Conservation (phyloP, 2,888 invertebrate species). For the Ischnura elegans region DNA sequence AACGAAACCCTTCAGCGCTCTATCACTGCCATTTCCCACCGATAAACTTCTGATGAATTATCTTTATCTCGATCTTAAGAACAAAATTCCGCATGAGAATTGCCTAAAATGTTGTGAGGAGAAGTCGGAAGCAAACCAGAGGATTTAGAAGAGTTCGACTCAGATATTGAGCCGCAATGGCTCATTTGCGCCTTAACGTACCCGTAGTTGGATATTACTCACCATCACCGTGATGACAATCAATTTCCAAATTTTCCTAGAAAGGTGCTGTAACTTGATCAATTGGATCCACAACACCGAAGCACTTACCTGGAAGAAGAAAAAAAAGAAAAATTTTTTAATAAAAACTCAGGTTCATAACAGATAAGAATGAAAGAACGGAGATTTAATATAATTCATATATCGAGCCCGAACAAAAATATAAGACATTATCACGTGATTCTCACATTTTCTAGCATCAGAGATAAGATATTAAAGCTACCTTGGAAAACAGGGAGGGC, state of each 20-base stretch:
- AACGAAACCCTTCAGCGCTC: not conserved
- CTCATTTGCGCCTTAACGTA: not conserved
- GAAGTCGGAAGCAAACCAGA: not conserved
- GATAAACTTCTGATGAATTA: not conserved
- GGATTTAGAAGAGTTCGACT: not conserved
- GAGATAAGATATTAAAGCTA: slow-evolving; percentile 25
- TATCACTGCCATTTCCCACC: not conserved
- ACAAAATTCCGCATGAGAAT: not conserved
- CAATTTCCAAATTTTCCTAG: not conserved
- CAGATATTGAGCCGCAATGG: not conserved
- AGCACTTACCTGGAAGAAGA: slow-evolving; percentile 39
- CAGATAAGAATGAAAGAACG: not conserved
- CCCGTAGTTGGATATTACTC: not conserved
- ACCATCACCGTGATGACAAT: not conserved
- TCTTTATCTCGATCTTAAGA: not conserved
- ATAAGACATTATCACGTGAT: slow-evolving; percentile 30
- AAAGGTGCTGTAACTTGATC: not conserved
- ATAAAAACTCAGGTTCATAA: not conserved
- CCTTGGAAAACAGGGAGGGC: not conserved
- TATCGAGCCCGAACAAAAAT: slow-evolving; percentile 9
- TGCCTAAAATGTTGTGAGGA: not conserved
- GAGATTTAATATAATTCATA: slow-evolving; percentile 16
- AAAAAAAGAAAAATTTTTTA: not conserved
- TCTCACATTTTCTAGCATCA: slow-evolving; percentile 33
- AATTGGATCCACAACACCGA: not conserved